Conservation (phyloP, 2,797 vertebrate genomes). For the Phataginus tetradactyla region DNA sequence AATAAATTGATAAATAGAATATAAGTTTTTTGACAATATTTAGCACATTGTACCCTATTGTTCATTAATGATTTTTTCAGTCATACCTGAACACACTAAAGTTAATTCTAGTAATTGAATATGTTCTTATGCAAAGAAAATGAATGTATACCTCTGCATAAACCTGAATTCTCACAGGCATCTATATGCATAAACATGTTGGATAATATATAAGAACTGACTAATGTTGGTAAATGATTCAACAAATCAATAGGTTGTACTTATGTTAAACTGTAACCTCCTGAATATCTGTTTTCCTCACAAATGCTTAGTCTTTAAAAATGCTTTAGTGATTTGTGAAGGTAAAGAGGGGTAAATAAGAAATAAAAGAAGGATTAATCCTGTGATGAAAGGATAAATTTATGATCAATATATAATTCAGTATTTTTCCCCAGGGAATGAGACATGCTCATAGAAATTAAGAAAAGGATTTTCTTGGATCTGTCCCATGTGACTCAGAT, state of each 20-base stretch:
- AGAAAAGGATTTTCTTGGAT: not conserved
- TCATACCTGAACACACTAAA: not conserved
- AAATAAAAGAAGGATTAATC: not conserved
- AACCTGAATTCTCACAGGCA: not conserved
- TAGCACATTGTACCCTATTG: not conserved
- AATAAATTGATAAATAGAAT: not conserved
- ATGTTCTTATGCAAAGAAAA: constrained; percentile 1
- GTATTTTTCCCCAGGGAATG: not conserved
- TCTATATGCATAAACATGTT: not conserved
- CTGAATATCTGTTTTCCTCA: not conserved
- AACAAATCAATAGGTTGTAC: not conserved
- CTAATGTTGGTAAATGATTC: not conserved
- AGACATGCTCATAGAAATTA: not conserved
- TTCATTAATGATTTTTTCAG: not conserved
- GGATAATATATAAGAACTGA: not conserved
- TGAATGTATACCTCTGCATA: not conserved
- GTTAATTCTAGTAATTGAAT: constrained; percentile 28
- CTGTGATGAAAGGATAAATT: not conserved
- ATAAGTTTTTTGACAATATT: not conserved
- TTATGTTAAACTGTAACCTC: not conserved
- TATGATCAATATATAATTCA: not conserved
- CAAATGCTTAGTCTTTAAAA: not conserved
- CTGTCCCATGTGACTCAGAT: not conserved
- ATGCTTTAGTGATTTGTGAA: not conserved
- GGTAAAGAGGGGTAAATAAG: not conserved